These are phyloP conservation scores for Lagodon rhomboides DNA, from an alignment of 2,797 vertebrate species.

Conservation along the genomic window DNA sequence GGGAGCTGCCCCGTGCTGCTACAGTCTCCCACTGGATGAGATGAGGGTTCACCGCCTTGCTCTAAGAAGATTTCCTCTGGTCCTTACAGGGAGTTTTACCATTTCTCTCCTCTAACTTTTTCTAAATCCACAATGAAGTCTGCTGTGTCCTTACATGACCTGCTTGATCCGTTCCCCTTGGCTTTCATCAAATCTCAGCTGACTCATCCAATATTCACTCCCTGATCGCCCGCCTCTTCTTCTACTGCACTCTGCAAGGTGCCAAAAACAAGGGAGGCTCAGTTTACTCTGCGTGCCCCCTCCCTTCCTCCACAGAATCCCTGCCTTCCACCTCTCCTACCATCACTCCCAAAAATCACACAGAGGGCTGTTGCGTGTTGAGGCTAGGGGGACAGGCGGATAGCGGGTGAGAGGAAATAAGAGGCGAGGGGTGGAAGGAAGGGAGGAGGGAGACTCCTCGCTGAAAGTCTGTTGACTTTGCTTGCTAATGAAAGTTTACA, in stretches of 20 bases:
- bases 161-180: constrained; percentile 61
- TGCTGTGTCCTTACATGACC: constrained; percentile 72
- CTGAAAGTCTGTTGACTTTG: constrained; percentile 56
- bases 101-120: constrained; percentile 21
- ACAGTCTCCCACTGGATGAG: neutral
- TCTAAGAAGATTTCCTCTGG: constrained; percentile 1
- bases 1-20: constrained; percentile 1
- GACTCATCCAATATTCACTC: constrained; percentile 75
- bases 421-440: constrained; percentile 48
- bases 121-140: constrained; percentile 16
- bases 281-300: constrained; percentile 76
- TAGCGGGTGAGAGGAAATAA: constrained; percentile 45
- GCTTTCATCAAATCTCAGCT: constrained; percentile 72
- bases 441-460: constrained; percentile 54
- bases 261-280: constrained; percentile 82
- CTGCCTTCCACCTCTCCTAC: constrained; percentile 69
- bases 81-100: constrained; percentile 1
- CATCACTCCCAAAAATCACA: constrained; percentile 75
- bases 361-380: constrained; percentile 52
- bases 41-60: neutral
- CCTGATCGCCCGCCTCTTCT: constrained; percentile 57
- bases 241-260: constrained; percentile 71
- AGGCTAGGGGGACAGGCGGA: constrained; percentile 42
- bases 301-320: constrained; percentile 74
- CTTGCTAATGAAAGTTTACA: constrained; percentile 65